Base-by-base conservation (phyloP, 1,140 invertebrate species). In the Acromyrmex charruanus region DNA sequence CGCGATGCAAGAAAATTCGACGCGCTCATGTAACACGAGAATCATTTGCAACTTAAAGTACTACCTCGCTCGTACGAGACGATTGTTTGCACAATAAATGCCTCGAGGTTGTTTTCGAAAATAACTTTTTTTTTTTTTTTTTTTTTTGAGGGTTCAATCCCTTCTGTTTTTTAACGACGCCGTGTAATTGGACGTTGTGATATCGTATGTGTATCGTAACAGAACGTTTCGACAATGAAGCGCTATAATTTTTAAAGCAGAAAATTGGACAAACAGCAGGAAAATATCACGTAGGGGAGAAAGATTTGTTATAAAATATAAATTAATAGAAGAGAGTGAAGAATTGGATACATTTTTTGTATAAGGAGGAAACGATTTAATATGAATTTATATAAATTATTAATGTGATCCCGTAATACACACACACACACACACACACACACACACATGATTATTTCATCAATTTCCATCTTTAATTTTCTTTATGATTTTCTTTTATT, bases 71-170 rank as follows among this genome's bases (percentile, higher is more conserved):
- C 51, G 53, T 81, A 35, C 65, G 49, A 71, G 16, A 80, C 63
- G 61, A 81, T 69, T 71, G 79, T 81, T 81, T 71, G 65, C 65
- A 35, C 79, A 51, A 81, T 44, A 58, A 58, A 81, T 81, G 16
- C 53, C 79, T 61, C 51, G 65, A 9, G 35, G 65, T 53, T 16
- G 51, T 81, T 81, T 81, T 81, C 31, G 49, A 39, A 28, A 80
- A 55, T 31, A 10, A 66, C 31, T 53, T 53, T 53, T 25, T 25
- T 25, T 25, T 25, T n/a, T n/a, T 81, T 69, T 25, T 58, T 31
- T 69, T 25, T 58, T 31, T 16, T 12, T 12, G 49, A 14, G n/a
- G 79, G 16, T 55, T 21, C 3, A 21, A 16, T 55, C 35, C 51
- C 49, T 31, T 58, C 55, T 69, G 79, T 81, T 81, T 81, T 81